These are phyloP conservation scores for Zelleria hepariella DNA, from an alignment of 2,888 invertebrate genomes.

Conservation along the genomic window DNA sequence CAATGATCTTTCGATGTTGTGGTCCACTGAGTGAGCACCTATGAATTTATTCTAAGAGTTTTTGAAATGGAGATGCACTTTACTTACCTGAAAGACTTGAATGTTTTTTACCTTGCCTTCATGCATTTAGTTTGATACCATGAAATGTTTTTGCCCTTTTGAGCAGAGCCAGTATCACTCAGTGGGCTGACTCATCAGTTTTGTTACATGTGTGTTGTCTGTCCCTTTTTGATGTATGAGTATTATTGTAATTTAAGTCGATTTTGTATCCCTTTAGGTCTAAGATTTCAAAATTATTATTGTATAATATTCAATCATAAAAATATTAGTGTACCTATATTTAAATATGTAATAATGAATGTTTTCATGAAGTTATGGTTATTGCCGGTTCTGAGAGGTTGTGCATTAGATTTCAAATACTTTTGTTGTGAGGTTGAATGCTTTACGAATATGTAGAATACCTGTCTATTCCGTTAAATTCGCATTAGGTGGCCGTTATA, in stretches of 20 bases:
- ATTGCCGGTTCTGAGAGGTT: constrained; percentile 52
- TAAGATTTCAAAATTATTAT: constrained; percentile 66
- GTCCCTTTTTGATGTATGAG: constrained; percentile 35
- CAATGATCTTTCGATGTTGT: constrained; percentile 5
- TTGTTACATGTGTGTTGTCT: constrained; percentile 1
- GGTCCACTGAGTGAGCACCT: neutral
- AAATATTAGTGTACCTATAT: neutral
- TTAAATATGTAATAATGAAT: constrained; percentile 3
- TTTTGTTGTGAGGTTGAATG: constrained; percentile 3
- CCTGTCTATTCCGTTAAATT: constrained; percentile 11
- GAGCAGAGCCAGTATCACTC: neutral
- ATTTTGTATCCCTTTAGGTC: constrained; percentile 62
- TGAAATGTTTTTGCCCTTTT: neutral
- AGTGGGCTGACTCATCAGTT: neutral
- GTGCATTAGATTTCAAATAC: constrained; percentile 28
- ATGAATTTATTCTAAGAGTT: neutral
- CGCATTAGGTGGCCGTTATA: constrained; percentile 20
- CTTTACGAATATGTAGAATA: neutral
- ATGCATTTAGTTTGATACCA: neutral
- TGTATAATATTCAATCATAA: constrained; percentile 50
- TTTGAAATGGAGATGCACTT: neutral
- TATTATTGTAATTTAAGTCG: constrained; percentile 54
- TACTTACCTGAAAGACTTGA: neutral
- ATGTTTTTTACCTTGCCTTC: neutral
- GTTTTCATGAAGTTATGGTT: constrained; percentile 41